Evolutionary conservation across 2,797 vertebrate genomes (phyloP), one percentile per base, ranked within the genome.

Genomic region (Hafferia zeledoni): DNA sequence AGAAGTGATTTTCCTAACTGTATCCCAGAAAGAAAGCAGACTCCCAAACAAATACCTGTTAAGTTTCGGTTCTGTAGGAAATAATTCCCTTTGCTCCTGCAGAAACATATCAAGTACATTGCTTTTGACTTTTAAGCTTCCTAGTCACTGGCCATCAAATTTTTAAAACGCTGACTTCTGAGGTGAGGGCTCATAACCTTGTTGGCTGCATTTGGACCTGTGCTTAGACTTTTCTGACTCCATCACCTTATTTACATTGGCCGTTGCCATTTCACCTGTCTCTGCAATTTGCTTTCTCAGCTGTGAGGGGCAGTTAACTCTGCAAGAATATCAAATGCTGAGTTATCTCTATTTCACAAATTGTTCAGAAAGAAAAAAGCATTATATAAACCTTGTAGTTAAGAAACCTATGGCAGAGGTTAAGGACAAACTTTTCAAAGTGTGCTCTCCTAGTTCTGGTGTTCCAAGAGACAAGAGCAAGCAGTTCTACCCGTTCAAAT

Each of bases 131-230:
- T 92, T 61, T 46, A 74, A 78, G 35, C 27, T 82, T 88, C 63
- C 65, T 75, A 76, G 74, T n/a, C 79, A 83, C 19, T 39, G 50
- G 56, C 46, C 35, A 65, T 47, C 88, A 94, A 27, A 69, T 60
- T 88, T 89, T 87, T 85, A 55, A 94, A 92, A 79, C 52, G 31
- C 57, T 95, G 71, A 88, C 44, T 69, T 92, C n/a, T 59, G 43
- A 44, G 31, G 53, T 77, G 65, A 87, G 33, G 44, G 53, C 70
- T 86, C 30, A 20, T 57, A 85, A 71, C 28, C 28, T 72, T 87
- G 94, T 50, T 77, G 83, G 49, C 47, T 86, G 44, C 44, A 85
- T 74, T 43, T 68, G 60, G 41, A 81, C 47, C 27, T 31, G 13
- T 49, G 12, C 39, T 81, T 43, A 87, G 39, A 82, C 47, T 74